phyloP scores from a whole-genome alignment of 2,113 vertebrate species.

The Heterotilapia buettikoferi region DNA sequence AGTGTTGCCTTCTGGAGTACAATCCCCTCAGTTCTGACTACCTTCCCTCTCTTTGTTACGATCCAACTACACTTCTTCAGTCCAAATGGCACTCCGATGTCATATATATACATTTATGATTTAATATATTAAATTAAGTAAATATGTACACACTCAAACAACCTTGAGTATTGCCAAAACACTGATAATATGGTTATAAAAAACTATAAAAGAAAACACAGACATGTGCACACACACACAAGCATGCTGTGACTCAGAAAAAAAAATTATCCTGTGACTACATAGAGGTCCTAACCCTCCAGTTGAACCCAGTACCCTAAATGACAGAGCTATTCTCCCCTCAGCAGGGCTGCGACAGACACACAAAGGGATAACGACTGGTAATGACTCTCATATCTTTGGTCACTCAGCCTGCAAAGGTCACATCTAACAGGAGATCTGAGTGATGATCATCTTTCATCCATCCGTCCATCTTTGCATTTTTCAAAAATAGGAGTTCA shows the following conservation, averaged over 20 bases:
- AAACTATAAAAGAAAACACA: neutral
- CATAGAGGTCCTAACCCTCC: constrained; percentile 16
- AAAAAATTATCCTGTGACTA: constrained; percentile 20
- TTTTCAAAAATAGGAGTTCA: neutral
- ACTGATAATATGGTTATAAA: neutral
- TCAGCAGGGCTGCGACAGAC: constrained; percentile 42
- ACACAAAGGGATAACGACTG: constrained; percentile 47
- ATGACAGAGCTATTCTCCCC: constrained; percentile 50
- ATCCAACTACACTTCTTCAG: neutral
- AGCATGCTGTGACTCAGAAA: neutral
- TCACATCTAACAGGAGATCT: constrained; percentile 49
- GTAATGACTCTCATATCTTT: constrained; percentile 53
- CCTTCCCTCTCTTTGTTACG: neutral
- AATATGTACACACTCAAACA: neutral
- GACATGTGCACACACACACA: neutral
- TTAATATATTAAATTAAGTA: neutral
- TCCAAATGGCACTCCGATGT: neutral
- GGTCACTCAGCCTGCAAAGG: constrained; percentile 60
- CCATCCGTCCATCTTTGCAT: neutral
- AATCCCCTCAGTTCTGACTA: neutral
- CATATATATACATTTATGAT: neutral
- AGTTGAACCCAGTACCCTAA: constrained; percentile 21
- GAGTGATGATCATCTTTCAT: constrained; percentile 21
- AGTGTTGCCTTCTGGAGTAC: neutral
- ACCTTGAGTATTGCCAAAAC: neutral